Percentiles rank a stretch among this genome's conserved stretches.
These are phyloP conservation scores for Leptatherina wallacei DNA, from an alignment of 2,797 vertebrate species.

Conservation along the genomic window DNA sequence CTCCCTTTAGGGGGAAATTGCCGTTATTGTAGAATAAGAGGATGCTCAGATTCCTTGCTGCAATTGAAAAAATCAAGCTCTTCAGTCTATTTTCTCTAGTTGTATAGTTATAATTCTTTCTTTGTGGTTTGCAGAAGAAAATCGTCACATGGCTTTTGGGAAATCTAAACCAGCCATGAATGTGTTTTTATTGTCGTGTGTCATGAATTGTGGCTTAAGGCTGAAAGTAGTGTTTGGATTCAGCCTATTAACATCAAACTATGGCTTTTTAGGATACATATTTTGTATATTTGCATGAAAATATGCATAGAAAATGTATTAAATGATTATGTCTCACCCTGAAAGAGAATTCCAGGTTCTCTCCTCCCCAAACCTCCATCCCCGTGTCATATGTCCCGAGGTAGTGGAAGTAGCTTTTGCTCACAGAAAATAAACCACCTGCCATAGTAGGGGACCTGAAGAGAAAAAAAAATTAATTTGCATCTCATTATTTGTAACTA, in stretches of 20 bases:
- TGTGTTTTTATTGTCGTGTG: conserved; percentile 7
- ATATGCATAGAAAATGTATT: neutral
- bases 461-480: neutral
- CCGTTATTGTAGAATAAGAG: conserved; percentile 9
- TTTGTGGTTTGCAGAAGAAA: conserved; percentile 23
- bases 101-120: conserved; percentile 21
- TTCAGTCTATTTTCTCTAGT: conserved; percentile 8
- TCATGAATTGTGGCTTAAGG: neutral
- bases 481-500: neutral
- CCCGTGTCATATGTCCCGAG: conserved; percentile 98
- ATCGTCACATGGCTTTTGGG: conserved; percentile 8
- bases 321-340: conserved; percentile 84
- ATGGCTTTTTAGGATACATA: neutral
- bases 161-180: conserved; percentile 41
- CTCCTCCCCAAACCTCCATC: conserved; percentile 99
- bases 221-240: conserved; percentile 4
- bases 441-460: conserved; percentile 98
- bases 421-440: conserved; percentile 94
- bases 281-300: neutral
- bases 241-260: neutral
- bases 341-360: conserved; percentile 98
- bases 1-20: conserved; percentile 25
- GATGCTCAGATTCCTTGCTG: conserved; percentile 40
- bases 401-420: conserved; percentile 93
- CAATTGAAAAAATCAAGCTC: conserved; percentile 41